Conservation (phyloP, 2,888 invertebrate genomes). For the Frankliniella intonsa region DNA sequence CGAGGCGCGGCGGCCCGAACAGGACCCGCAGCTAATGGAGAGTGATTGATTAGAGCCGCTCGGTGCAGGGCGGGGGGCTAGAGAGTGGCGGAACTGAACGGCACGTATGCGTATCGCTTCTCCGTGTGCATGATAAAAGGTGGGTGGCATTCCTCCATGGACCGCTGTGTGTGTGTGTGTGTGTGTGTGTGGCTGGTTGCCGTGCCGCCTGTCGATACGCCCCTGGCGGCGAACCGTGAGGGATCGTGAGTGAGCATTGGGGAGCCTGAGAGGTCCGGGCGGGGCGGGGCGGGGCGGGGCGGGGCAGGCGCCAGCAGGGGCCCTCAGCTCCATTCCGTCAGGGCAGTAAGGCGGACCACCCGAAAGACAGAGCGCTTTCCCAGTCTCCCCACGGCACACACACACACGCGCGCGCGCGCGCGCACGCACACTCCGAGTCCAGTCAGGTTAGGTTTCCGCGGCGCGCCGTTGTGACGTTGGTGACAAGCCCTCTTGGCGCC, state of each 20-base stretch:
- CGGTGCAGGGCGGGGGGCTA: background rate
- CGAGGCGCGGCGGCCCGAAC: background rate
- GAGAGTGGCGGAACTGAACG: too few relatives aligned
- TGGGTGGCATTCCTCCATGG: too few relatives aligned
- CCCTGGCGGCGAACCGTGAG: background rate
- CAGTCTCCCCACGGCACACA: too few relatives aligned
- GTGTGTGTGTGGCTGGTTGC: too few relatives aligned
- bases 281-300: background rate
- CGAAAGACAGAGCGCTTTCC: too few relatives aligned
- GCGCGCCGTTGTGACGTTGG: background rate
- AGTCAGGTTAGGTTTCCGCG: background rate
- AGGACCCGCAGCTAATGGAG: background rate
- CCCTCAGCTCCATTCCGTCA: too few relatives aligned
- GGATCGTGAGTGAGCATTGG: background rate
- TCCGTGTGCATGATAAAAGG: too few relatives aligned
- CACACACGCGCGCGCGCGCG: too few relatives aligned
- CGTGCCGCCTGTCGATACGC: background rate
- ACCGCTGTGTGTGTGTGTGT: too few relatives aligned
- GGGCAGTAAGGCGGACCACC: too few relatives aligned
- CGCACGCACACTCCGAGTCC: background rate
- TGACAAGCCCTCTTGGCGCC: background rate
- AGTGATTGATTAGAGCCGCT: slow-evolving; percentile 11
- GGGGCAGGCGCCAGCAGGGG: background rate
- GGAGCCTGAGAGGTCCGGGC: background rate
- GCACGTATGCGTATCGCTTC: too few relatives aligned